These are phyloP conservation scores for Zaprionus davidi DNA, from an alignment of 1,140 invertebrate species.

Conservation along the genomic window DNA sequence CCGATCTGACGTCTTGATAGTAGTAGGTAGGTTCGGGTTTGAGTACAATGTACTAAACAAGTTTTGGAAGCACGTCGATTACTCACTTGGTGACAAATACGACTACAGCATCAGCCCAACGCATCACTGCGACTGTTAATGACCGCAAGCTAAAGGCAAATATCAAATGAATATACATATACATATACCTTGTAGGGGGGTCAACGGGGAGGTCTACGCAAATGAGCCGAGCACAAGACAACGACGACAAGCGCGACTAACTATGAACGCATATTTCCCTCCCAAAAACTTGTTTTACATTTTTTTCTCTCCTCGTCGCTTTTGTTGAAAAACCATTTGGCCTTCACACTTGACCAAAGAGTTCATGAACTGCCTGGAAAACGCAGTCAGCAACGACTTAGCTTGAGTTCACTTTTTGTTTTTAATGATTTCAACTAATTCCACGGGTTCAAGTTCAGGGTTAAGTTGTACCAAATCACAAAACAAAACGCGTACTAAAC, in stretches of 20 bases:
- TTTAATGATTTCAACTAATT: constrained; percentile 48
- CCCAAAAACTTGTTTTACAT: constrained; percentile 41
- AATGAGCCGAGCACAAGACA: constrained; percentile 30
- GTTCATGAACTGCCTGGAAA: constrained; percentile 67
- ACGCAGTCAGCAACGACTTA: constrained; percentile 30
- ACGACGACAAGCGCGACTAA: constrained; percentile 21
- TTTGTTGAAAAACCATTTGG: constrained; percentile 56
- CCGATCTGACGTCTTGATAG: not conserved
- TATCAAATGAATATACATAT: not conserved
- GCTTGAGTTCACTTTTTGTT: constrained; percentile 63
- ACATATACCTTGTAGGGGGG: not conserved
- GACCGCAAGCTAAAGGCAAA: constrained; percentile 6
- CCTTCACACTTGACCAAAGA: constrained; percentile 78
- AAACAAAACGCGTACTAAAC: constrained; percentile 41
- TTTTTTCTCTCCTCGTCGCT: constrained; percentile 3
- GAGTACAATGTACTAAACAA: constrained; percentile 26
- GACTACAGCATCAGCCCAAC: constrained; percentile 4
- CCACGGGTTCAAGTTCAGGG: constrained; percentile 72
- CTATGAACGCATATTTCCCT: constrained; percentile 5
- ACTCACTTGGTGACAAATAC: not conserved
- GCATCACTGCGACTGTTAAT: constrained; percentile 4
- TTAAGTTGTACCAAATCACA: constrained; percentile 51
- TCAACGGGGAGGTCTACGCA: constrained; percentile 28
- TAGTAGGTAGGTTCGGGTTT: not conserved
- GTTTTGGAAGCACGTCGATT: not conserved